A percentile compares a stretch with the other conserved stretches of the same genome.
These are phyloP conservation scores for Calidris pugnax DNA, from an alignment of 2,113 vertebrate species.

Conservation along the genomic window DNA sequence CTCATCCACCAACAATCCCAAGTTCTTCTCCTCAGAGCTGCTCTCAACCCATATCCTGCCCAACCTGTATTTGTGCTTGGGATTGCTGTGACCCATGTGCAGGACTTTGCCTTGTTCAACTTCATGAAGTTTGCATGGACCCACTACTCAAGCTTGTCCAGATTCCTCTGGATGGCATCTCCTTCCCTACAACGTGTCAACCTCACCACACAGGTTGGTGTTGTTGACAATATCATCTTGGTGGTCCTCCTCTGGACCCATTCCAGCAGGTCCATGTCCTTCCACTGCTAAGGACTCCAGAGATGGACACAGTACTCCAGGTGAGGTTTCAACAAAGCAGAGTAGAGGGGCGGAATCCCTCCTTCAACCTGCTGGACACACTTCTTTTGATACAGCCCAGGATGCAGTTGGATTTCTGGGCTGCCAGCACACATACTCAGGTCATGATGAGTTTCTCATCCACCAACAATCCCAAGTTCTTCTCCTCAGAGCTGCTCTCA, in stretches of 20 bases:
- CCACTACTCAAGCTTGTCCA: too few species aligned
- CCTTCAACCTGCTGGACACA: neutral
- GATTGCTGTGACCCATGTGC: neutral
- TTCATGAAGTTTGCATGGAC: too few species aligned
- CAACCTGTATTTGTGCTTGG: neutral
- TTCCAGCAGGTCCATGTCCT: neutral
- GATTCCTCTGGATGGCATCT: too few species aligned
- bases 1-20: neutral
- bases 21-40: neutral
- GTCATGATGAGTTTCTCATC: neutral
- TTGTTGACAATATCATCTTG: too few species aligned
- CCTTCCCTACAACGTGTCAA: too few species aligned
- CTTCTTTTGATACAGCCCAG: neutral
- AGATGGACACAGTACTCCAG: neutral
- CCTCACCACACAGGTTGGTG: too few species aligned
- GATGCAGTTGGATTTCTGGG: neutral
- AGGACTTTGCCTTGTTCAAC: too few species aligned
- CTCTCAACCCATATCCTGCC: neutral
- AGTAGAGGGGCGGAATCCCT: neutral
- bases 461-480: neutral
- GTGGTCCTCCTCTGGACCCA: neutral
- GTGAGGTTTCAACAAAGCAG: neutral
- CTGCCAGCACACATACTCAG: neutral
- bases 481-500: neutral
- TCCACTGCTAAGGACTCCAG: neutral